A percentile compares a stretch with the other conserved stretches of the same genome.
Evolutionary conservation across 2,888 invertebrate genomes (phyloP).

Genomic region (Brachyptera risi): DNA sequence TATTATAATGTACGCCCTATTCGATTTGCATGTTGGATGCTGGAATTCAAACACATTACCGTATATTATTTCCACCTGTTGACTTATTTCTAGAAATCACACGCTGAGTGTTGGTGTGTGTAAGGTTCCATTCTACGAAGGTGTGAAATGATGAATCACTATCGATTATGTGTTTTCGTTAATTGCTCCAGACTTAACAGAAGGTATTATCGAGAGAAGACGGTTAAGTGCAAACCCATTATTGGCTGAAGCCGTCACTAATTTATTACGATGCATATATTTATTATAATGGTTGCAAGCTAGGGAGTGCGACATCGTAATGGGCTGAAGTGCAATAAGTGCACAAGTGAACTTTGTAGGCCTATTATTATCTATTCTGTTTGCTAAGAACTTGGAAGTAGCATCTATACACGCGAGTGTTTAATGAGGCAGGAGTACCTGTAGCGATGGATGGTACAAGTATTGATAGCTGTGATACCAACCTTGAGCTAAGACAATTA

Average conservation of each 20-base stretch:
- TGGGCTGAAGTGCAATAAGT: slow-evolving; percentile 9
- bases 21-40: not conserved
- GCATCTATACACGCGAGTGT: not conserved
- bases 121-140: not conserved
- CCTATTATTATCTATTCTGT: too few species aligned
- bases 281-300: not conserved
- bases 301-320: slow-evolving; percentile 3
- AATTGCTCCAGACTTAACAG: not conserved
- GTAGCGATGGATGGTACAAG: too few species aligned
- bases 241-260: slow-evolving; percentile 9
- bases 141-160: slow-evolving; percentile 4
- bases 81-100: not conserved
- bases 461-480: not conserved
- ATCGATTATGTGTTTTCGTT: slow-evolving; percentile 1
- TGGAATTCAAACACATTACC: not conserved
- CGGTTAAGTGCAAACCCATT: slow-evolving; percentile 17
- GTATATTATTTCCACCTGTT: not conserved
- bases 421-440: slow-evolving; percentile 1
- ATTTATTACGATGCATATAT: slow-evolving; percentile 17
- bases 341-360: not conserved
- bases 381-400: not conserved
- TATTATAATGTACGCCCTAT: not conserved
- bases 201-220: not conserved
- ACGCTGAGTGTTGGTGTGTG: not conserved
- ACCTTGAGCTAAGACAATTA: not conserved